Base-by-base conservation (phyloP, 2,113 vertebrate species). In the Engystomops pustulosus region DNA sequence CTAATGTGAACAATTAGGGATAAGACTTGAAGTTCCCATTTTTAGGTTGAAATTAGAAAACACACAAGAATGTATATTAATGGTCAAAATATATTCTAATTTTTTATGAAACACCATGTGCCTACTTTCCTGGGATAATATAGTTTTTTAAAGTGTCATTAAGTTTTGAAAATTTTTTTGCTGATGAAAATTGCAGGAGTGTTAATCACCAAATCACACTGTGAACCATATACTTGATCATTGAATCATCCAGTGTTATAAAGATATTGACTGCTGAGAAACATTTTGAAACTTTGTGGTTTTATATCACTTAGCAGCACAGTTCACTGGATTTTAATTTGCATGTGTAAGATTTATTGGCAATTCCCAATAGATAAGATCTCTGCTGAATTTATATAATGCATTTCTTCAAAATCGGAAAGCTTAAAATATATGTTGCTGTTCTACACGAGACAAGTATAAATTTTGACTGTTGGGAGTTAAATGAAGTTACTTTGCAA, bases 241-340 rank as follows among this genome's bases (percentile, higher is more conserved):
- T n/a, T n/a, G 51, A 53, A n/a, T 53, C 20, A 53, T 53, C 20
- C 51, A 2, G 20, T n/a, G 5, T 53, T n/a, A 53, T 53, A 53
- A 53, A n/a, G n/a, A 53, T 53, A 53, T 53, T 53, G 51, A n/a
- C 53, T 79, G 58, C 58, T 45, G 44, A 67, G 76, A 32, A 80
- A 68, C 25, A 68, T 36, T 58, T 47, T 47, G 67, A 45, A 80
- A 27, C 58, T 60, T 49, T 68, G 25, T 27, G 47, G 58, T 80
- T 80, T n/a, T 45, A 47, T n/a, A 45, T 67, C 58, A 80, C 68
- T 80, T 47, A 80, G 60, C 41, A 47, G 10, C 58, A 80, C 78
- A 67, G 60, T 49, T 80, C 44, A 68, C 41, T 65, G 78, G 47
- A 47, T 80, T 49, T 80, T 80, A 80, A 80, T 80, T 80, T 80